These are phyloP conservation scores for Cerceris rybyensis DNA, from an alignment of 2,888 invertebrate genomes.

Conservation along the genomic window DNA sequence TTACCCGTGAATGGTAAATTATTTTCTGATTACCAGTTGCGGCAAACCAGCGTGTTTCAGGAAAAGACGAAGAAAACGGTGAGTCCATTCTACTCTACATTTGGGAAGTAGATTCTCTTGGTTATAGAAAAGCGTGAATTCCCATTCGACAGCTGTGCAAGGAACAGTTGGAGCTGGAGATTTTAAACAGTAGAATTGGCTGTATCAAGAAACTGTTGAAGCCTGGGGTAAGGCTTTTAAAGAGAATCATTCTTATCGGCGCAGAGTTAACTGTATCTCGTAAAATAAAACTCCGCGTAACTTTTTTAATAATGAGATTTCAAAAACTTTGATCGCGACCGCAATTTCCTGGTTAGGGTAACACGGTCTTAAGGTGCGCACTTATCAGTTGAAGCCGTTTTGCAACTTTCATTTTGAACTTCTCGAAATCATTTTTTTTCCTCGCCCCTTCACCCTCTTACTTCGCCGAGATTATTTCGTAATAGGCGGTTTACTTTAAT, in stretches of 20 bases:
- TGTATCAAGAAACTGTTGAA: conserved; percentile 75
- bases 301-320: conserved; percentile 3
- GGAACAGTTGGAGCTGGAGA: conserved; percentile 76
- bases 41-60: conserved; percentile 76
- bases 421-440: too few species aligned
- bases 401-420: too few species aligned
- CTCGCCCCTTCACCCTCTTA: too few species aligned
- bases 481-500: too few species aligned
- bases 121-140: conserved; percentile 7
- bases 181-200: conserved; percentile 76
- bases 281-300: not conserved
- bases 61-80: conserved; percentile 77
- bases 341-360: not conserved
- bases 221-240: conserved; percentile 66
- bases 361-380: not conserved
- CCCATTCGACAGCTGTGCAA: conserved; percentile 71
- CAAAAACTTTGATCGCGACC: not conserved
- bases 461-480: too few species aligned
- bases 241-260: conserved; percentile 1
- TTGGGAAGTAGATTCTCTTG: conserved; percentile 12
- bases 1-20: conserved; percentile 37
- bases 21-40: conserved; percentile 71
- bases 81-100: conserved; percentile 45
- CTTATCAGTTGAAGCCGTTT: not conserved
- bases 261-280: not conserved